Base-by-base conservation (phyloP, 2,797 vertebrate species). In the Masticophis lateralis region DNA sequence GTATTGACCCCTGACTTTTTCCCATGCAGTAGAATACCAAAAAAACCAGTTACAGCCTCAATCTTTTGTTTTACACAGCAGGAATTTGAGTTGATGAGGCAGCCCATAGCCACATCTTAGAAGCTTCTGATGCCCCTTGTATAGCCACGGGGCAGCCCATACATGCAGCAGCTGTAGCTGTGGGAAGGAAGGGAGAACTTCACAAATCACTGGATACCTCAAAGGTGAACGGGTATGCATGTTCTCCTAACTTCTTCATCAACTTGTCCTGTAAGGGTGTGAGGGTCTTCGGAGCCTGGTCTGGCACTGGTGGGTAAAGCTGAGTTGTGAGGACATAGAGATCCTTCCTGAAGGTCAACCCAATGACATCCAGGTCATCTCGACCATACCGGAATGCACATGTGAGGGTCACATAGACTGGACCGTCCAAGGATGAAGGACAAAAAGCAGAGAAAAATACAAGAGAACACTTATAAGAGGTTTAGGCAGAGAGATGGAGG, bases 351-450 rank as follows among this genome's bases (percentile, higher is more conserved):
- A 99, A 99, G 92, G 98, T 98, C 96, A 99, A 88, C 1, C 98
- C 98, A 0, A 99, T 98, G 18, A 99, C 98, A 0, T 99, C 98
- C 95, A 99, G 96, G 96, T 99, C 98, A 0, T 99, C 98, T 2
- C 98, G 98, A 93, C 99, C 99, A 10, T 99, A 99, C 94, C 98
- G 98, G 95, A 99, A 99, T 2, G 98, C 98, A 91, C 98, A 99
- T 1, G 98, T 98, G 92, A 99, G 96, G 0, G 97, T 98, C 95
- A 98, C 98, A 0, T 97, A 99, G 56, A 99, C 99, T 99, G 96
- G n/a, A 88, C 27, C 8, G 0, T 14, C 4, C 0, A 1, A 28
- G 89, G 60, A 74, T 2, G 86, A 0, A 0, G 56, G 90, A 18
- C n/a, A 27, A 2, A 11, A 5, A 22, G 37, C 11, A 63, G 51